phyloP scores from a whole-genome alignment of 2,113 vertebrate genomes.

The Antechinus stuartii region DNA sequence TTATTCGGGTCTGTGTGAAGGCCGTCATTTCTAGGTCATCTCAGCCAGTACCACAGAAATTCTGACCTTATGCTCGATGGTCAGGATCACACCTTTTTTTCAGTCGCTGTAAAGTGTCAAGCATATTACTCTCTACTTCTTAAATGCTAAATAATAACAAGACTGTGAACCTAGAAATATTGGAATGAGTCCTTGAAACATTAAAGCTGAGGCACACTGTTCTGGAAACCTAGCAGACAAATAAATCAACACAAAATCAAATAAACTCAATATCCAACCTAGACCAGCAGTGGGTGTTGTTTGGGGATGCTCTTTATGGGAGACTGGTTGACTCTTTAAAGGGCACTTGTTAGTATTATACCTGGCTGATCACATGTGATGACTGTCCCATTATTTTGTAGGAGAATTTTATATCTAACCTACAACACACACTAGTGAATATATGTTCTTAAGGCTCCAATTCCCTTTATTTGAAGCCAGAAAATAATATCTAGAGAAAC shows the following conservation, averaged over 20 bases:
- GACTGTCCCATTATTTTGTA: conserved; percentile 62
- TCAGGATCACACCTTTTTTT: conserved; percentile 72
- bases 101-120: conserved; percentile 73
- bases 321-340: conserved; percentile 58
- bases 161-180: conserved; percentile 76
- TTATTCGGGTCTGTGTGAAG: neutral
- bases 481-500: conserved; percentile 61
- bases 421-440: conserved; percentile 53
- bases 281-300: conserved; percentile 55
- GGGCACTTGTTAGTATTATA: conserved; percentile 72
- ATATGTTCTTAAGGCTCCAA: conserved; percentile 64
- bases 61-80: conserved; percentile 46
- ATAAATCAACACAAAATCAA: conserved; percentile 79
- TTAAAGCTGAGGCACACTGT: conserved; percentile 70
- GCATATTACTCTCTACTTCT: conserved; percentile 72
- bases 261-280: conserved; percentile 64
- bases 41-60: conserved; percentile 3
- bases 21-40: neutral
- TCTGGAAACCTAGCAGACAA: conserved; percentile 76
- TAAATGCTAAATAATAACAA: conserved; percentile 80
- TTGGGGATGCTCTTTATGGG: conserved; percentile 65
- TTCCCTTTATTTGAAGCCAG: conserved; percentile 74
- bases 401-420: conserved; percentile 61
- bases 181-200: conserved; percentile 70
- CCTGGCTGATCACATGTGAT: conserved; percentile 58